These are phyloP conservation scores for Sinocyclocheilus anophthalmus DNA, from an alignment of 2,113 vertebrate genomes.

Conservation along the genomic window DNA sequence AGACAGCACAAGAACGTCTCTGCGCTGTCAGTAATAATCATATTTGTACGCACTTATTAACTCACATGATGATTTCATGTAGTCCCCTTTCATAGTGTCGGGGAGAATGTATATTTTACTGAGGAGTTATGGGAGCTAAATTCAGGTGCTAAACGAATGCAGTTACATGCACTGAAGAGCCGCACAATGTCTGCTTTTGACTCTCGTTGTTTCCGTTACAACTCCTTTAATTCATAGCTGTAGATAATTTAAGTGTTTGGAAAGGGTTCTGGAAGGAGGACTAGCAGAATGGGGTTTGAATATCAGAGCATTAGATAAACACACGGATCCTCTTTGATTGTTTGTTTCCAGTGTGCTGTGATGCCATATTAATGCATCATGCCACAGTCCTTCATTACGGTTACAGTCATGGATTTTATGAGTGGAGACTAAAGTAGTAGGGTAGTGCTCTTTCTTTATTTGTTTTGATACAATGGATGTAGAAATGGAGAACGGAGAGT, in stretches of 20 bases:
- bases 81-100: not conserved
- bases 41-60: not conserved
- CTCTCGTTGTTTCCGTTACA: not conserved
- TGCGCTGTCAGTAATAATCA: not conserved
- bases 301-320: not conserved
- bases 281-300: not conserved
- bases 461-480: not conserved
- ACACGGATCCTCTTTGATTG: not conserved
- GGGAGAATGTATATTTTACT: not conserved
- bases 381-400: not conserved
- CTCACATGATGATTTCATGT: not conserved
- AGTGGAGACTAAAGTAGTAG: not conserved
- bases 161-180: constrained; percentile 30
- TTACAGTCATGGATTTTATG: not conserved
- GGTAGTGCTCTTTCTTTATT: not conserved
- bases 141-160: constrained; percentile 10
- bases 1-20: not conserved
- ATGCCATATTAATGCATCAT: not conserved
- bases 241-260: not conserved
- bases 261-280: not conserved
- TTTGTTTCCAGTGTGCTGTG: not conserved
- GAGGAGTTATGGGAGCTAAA: not conserved
- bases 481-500: not conserved
- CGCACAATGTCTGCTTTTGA: not conserved
- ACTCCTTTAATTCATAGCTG: not conserved